phyloP scores from a whole-genome alignment of 2,888 invertebrate genomes.

The Eilema sororculum region DNA sequence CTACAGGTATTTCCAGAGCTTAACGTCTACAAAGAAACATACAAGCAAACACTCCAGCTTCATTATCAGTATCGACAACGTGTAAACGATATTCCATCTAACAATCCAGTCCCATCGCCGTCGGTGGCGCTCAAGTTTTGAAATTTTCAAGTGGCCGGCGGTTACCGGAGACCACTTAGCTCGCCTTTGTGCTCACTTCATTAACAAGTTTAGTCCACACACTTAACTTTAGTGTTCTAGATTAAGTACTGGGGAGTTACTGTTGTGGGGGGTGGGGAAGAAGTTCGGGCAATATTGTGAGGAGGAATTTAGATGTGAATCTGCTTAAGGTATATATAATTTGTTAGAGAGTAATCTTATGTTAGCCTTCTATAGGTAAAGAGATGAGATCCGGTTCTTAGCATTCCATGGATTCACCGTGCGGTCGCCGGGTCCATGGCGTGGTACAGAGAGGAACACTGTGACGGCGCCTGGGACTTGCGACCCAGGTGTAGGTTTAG shows the following conservation, averaged over 20 bases:
- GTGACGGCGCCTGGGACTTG: no score
- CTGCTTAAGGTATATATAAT: no score
- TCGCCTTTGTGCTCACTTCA: slow-evolving; percentile 55
- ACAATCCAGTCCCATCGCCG: neutral
- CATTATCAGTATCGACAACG: no score
- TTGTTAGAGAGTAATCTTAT: no score
- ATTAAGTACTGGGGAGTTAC: slow-evolving; percentile 29
- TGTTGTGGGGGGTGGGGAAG: neutral
- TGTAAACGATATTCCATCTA: slow-evolving; percentile 2
- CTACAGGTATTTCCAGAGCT: no score
- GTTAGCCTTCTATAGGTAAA: no score
- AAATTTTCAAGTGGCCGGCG: slow-evolving; percentile 51
- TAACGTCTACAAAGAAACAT: no score
- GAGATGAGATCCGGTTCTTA: no score
- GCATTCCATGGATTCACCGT: no score
- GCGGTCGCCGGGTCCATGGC: no score
- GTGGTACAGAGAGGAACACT: no score
- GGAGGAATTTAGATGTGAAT: neutral
- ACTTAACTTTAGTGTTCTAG: slow-evolving; percentile 37
- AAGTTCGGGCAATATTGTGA: neutral
- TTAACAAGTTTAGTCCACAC: slow-evolving; percentile 50
- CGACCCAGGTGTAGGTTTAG: no score
- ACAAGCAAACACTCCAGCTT: neutral
- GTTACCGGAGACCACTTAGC: slow-evolving; percentile 46
- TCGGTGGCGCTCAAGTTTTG: slow-evolving; percentile 34